Evolutionary conservation across 2,113 vertebrate genomes (phyloP), one percentile per base, ranked within the genome.

Genomic region (Saguinus midas): DNA sequence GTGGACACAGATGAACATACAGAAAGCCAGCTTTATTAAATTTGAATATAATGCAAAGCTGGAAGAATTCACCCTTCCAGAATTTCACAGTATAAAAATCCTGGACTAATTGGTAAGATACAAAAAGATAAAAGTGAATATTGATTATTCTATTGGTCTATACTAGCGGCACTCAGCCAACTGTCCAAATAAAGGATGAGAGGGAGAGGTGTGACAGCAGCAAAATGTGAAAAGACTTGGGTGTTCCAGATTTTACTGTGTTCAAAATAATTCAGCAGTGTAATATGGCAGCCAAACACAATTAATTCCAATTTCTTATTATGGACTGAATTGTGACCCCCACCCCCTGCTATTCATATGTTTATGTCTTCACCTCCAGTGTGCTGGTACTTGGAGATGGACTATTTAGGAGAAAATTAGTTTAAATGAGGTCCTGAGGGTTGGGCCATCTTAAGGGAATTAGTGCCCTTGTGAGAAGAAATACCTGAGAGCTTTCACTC

Each of bases 331-430:
- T 18, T 45, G 12, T 40, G 0, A 35, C 8, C 21, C 55, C 79
- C 0, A 0, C 12, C 11, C 6, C 7, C 16, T 17, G 0, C 3
- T 13, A 29, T 68, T 48, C 14, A 6, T n/a, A 12, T 4, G 12
- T 57, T 68, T 45, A 66, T 55, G 23, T 14, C 43, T 20, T 90
- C 29, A 90, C 3, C 9, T 9, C 2, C 0, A 87, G 0, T 29
- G 4, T 79, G 35, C 32, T 57, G 1, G 29, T 17, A 58, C 90
- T 87, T 43, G 37, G 37, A 48, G 58, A 68, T 35, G 10, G 16
- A 48, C 18, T 0, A 43, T 70, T 95, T 89, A n/a, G 29, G 87
- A 85, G 66, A 70, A 78, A 57, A 72, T 92, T 92, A 45, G 43
- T 57, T 55, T 50, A 80, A 70, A 64, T 83, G 18, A 90, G 18